A percentile compares a stretch with the other conserved stretches of the same genome.
phyloP scores from a whole-genome alignment of 2,797 vertebrate species.

The Leuciscus waleckii region DNA sequence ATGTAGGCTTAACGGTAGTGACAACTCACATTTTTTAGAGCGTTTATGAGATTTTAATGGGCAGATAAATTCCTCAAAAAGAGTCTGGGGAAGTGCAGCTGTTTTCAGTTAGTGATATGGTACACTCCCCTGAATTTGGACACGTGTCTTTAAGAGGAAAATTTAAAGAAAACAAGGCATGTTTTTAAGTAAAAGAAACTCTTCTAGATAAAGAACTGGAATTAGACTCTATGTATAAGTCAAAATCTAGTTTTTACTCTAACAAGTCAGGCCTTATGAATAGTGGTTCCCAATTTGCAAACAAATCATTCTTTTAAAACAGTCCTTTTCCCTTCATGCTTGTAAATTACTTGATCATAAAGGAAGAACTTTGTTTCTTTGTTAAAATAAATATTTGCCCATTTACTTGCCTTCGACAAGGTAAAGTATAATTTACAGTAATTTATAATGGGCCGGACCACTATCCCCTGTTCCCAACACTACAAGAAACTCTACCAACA shows the following conservation, averaged over 20 bases:
- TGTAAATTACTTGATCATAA: neutral
- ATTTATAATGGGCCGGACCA: neutral
- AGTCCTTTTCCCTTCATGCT: neutral
- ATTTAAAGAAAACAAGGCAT: constrained; percentile 12
- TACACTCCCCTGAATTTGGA: constrained; percentile 46
- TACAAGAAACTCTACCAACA: neutral
- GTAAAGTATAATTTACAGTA: neutral
- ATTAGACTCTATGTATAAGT: neutral
- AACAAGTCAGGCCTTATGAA: neutral
- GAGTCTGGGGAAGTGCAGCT: constrained; percentile 50
- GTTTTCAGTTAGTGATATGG: constrained; percentile 62
- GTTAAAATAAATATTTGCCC: neutral
- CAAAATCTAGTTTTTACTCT: neutral
- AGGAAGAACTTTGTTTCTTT: neutral
- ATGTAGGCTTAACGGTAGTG: neutral
- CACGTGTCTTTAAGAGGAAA: constrained; percentile 8
- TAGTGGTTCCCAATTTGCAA: neutral
- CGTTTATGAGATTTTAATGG: constrained; percentile 39
- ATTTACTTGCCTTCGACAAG: neutral
- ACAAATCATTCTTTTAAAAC: neutral
- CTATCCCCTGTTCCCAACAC: neutral
- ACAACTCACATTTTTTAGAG: constrained; percentile 12
- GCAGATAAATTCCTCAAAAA: constrained; percentile 57
- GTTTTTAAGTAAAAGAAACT: constrained; percentile 7
- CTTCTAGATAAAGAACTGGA: constrained; percentile 1